Evolutionary conservation across 2,888 invertebrate genomes (phyloP).

Genomic region (Craniophora ligustri): DNA sequence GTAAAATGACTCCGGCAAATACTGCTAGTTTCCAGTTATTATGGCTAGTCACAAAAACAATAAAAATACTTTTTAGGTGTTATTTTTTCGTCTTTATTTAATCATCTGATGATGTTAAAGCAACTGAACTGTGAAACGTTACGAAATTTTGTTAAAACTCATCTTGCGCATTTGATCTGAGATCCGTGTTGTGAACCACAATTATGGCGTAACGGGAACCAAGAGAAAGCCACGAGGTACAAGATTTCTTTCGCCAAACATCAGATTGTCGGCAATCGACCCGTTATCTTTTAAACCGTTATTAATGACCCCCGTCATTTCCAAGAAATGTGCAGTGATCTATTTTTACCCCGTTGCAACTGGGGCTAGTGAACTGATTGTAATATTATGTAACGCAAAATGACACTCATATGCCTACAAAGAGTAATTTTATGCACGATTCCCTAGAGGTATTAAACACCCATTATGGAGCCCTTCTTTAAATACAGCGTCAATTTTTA

Average conservation of each 20-base stretch:
- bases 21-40: constrained; percentile 5
- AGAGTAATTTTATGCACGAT: no score
- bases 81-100: constrained; percentile 20
- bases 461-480: no score
- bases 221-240: constrained; percentile 50
- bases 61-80: background rate
- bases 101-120: constrained; percentile 17
- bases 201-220: constrained; percentile 53
- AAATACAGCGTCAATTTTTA: no score
- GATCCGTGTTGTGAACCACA: constrained; percentile 35
- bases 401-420: no score
- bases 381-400: no score
- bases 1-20: background rate
- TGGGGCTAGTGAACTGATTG: no score
- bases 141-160: constrained; percentile 38
- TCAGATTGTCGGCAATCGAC: constrained; percentile 36
- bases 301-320: constrained; percentile 27
- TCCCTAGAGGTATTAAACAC: no score
- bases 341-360: background rate
- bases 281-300: constrained; percentile 49
- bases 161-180: constrained; percentile 41
- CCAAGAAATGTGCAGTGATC: background rate
- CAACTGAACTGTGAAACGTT: constrained; percentile 44
- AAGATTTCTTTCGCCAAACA: constrained; percentile 45
- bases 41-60: constrained; percentile 7